Percentiles rank a stretch among this genome's conserved stretches.
Evolutionary conservation across 2,888 invertebrate genomes (phyloP).

Genomic region (Frankliniella fusca): DNA sequence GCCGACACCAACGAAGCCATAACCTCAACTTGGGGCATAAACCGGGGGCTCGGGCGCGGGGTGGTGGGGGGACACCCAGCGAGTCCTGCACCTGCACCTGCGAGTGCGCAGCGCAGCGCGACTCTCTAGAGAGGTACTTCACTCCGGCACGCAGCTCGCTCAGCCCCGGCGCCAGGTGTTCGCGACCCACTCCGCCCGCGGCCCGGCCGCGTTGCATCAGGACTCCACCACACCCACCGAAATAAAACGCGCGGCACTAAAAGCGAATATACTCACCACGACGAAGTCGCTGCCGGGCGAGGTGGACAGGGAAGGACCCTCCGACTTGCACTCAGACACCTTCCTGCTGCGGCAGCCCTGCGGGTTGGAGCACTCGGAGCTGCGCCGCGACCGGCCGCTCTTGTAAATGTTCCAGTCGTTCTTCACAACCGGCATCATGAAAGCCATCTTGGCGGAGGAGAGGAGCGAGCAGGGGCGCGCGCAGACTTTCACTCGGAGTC

Average conservation of each 20-base stretch:
- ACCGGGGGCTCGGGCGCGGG: not conserved
- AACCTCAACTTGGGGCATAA: too few relatives aligned
- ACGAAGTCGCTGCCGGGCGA: conserved; percentile 60
- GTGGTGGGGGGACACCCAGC: not conserved
- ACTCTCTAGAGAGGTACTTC: too few relatives aligned
- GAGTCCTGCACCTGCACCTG: not conserved
- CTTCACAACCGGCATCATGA: conserved; percentile 93
- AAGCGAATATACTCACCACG: conserved; percentile 41
- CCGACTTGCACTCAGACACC: conserved; percentile 68
- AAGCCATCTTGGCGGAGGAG: conserved; percentile 64
- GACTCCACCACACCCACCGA: not conserved
- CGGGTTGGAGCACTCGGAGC: conserved; percentile 68
- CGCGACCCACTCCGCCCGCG: too few relatives aligned
- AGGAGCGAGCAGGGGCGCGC: conserved; percentile 36
- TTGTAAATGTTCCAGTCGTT: conserved; percentile 92
- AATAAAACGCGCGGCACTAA: not conserved
- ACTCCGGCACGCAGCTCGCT: not conserved
- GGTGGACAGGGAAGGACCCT: conserved; percentile 65
- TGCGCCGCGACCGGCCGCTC: conserved; percentile 69
- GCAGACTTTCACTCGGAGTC: conserved; percentile 6
- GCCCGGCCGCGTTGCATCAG: not conserved
- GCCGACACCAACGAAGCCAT: too few relatives aligned
- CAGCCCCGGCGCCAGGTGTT: not conserved
- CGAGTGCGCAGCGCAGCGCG: not conserved
- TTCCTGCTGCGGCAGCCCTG: conserved; percentile 62